Evolutionary conservation across 2,888 invertebrate genomes (phyloP).

Genomic region (Plagodis pulveraria): DNA sequence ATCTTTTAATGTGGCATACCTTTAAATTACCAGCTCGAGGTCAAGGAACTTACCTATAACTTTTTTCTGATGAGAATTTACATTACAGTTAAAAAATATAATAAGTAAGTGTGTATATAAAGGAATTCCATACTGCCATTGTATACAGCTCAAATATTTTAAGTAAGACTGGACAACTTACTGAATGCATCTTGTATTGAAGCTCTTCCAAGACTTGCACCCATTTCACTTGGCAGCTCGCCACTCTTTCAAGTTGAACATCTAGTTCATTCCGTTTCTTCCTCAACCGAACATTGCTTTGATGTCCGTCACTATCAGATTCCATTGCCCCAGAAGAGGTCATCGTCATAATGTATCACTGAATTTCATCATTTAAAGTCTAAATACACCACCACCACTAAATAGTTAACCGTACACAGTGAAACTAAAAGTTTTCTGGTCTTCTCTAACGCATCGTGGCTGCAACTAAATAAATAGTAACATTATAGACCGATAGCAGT

Average conservation of each 20-base stretch:
- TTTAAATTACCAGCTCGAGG: too few species aligned
- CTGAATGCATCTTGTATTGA: conserved; percentile 59
- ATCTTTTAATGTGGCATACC: too few species aligned
- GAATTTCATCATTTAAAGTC: conserved; percentile 24
- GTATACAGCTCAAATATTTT: too few species aligned
- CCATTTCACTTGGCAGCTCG: conserved; percentile 64
- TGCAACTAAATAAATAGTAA: conserved; percentile 44
- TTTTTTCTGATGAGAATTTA: too few species aligned
- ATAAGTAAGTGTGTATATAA: too few species aligned
- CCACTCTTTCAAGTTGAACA: conserved; percentile 39
- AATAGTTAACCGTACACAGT: conserved; percentile 12
- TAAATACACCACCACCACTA: conserved; percentile 29
- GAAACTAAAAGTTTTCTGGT: conserved; percentile 20
- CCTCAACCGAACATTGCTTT: conserved; percentile 34
- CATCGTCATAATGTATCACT: conserved; percentile 43
- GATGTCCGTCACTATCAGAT: conserved; percentile 45
- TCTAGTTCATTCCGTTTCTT: conserved; percentile 7
- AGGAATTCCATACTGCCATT: too few species aligned
- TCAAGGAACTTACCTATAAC: too few species aligned
- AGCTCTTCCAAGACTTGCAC: conserved; percentile 71
- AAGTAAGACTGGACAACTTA: conserved; percentile 50
- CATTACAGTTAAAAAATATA: too few species aligned
- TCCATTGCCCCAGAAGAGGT: conserved; percentile 45
- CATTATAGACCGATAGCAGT: conserved; percentile 43
- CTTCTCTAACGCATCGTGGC: conserved; percentile 23